Evolutionary conservation across 1,140 invertebrate species (phyloP).

Genomic region (Oncopodura yosiiana): DNA sequence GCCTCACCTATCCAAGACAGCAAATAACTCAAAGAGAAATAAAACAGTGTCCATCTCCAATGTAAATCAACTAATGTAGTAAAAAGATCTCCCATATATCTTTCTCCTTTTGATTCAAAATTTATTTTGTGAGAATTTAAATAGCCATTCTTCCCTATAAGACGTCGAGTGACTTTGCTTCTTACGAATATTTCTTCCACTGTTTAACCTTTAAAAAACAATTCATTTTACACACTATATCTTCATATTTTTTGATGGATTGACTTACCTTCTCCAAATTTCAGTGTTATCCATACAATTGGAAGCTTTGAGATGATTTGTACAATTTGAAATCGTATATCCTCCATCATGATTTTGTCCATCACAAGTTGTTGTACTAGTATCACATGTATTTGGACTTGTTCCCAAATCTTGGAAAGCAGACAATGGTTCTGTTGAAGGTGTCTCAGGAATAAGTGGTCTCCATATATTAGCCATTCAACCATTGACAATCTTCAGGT

Average conservation of each 20-base stretch:
- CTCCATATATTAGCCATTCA: slow-evolving; percentile 26
- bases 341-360: too few species aligned
- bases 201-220: background rate
- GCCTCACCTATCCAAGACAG: slow-evolving; percentile 45
- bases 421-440: slow-evolving; percentile 29
- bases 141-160: slow-evolving; percentile 47
- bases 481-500: too few species aligned
- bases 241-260: background rate
- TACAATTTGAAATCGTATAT: too few species aligned
- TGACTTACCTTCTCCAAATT: background rate
- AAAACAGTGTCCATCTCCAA: slow-evolving; percentile 50
- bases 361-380: too few species aligned
- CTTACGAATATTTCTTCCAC: background rate
- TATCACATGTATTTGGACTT: background rate
- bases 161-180: slow-evolving; percentile 15
- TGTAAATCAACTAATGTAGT: slow-evolving; percentile 41
- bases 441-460: slow-evolving; percentile 27
- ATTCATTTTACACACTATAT: background rate
- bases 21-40: slow-evolving; percentile 47
- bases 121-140: slow-evolving; percentile 46
- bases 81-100: slow-evolving; percentile 46
- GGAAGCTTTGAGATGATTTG: too few species aligned
- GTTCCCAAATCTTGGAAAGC: too few species aligned
- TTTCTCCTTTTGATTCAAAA: slow-evolving; percentile 43
- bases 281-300: background rate